Evolutionary conservation across 2,113 vertebrate genomes (phyloP).

Genomic region (Stigmatopora argus): DNA sequence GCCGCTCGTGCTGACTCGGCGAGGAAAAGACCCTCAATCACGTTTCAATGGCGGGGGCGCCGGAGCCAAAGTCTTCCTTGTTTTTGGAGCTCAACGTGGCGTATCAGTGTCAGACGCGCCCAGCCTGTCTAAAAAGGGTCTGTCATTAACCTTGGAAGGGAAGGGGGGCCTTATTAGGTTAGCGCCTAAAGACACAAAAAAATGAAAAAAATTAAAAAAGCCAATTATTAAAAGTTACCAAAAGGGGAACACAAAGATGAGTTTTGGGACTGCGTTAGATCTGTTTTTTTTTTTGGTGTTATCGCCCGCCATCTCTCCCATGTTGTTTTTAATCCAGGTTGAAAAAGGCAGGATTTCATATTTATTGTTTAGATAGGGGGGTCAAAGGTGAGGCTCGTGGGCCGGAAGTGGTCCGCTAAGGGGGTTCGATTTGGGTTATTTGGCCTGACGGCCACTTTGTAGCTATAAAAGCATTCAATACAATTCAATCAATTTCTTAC

Average conservation of each 20-base stretch:
- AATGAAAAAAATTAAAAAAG: constrained; percentile 50
- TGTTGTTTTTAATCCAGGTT: no score
- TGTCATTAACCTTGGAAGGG: constrained; percentile 74
- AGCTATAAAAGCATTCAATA: no score
- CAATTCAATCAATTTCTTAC: no score
- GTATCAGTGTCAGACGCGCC: constrained; percentile 67
- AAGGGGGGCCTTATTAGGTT: constrained; percentile 71
- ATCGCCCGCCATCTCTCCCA: no score
- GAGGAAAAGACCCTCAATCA: constrained; percentile 61
- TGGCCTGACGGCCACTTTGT: no score
- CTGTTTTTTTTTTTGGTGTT: not conserved
- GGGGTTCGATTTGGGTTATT: no score
- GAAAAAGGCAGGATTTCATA: no score
- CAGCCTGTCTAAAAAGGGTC: constrained; percentile 70
- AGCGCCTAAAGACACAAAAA: constrained; percentile 68
- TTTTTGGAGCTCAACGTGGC: constrained; percentile 40
- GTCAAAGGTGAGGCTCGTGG: no score
- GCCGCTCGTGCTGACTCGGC: constrained; percentile 70
- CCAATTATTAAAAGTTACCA: constrained; percentile 70
- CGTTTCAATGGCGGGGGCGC: constrained; percentile 31
- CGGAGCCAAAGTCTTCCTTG: constrained; percentile 53
- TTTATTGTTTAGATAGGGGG: no score
- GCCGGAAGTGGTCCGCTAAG: no score
- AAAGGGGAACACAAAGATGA: constrained; percentile 37
- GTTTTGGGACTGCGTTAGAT: constrained; percentile 45